These are phyloP conservation scores for Diprion similis DNA, from an alignment of 1,140 invertebrate genomes.

Conservation along the genomic window DNA sequence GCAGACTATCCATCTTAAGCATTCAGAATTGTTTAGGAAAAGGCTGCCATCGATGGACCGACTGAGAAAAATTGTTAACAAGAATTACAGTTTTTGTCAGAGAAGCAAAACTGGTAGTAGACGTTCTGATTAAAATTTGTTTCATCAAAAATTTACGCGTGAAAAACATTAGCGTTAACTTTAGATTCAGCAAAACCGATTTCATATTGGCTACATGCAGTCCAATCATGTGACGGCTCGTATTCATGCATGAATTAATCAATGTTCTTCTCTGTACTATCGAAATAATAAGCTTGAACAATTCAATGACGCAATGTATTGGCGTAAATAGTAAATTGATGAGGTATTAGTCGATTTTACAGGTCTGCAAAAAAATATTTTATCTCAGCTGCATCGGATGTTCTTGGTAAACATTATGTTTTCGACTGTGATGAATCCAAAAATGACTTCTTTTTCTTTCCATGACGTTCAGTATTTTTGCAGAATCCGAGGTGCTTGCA, in stretches of 20 bases:
- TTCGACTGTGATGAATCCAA: no score
- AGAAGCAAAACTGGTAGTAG: not conserved
- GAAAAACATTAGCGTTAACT: not conserved
- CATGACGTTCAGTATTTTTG: no score
- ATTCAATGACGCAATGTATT: not conserved
- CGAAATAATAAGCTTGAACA: not conserved
- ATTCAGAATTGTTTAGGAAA: not conserved
- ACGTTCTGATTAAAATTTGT: not conserved
- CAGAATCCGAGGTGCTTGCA: no score
- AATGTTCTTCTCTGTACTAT: not conserved
- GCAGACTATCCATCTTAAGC: no score
- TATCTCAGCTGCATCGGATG: no score
- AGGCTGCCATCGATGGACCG: not conserved
- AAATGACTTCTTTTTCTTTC: no score
- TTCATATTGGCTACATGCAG: not conserved
- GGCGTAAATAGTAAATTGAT: not conserved
- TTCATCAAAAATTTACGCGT: not conserved
- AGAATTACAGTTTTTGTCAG: not conserved
- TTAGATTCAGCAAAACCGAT: not conserved
- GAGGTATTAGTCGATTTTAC: not conserved
- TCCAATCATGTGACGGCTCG: not conserved
- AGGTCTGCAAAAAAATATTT: no score
- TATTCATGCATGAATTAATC: not conserved
- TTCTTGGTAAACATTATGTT: no score
- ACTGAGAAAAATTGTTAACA: not conserved